Base-by-base conservation (phyloP, 1,140 invertebrate species). In the Paramacrobiotus metropolitanus region DNA sequence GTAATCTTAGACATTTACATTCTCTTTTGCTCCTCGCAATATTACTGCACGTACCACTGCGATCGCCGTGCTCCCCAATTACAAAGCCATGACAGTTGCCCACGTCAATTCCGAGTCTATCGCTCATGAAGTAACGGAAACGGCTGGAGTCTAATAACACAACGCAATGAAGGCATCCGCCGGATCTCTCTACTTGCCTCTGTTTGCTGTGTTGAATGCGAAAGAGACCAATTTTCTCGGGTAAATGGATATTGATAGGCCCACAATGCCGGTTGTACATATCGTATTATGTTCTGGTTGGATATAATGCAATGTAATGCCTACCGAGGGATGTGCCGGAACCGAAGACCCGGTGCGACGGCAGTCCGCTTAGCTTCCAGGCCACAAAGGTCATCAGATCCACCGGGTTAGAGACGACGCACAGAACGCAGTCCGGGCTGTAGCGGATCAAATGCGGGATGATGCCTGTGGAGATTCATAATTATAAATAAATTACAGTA, bases 21-120 rank as follows among this genome's bases (percentile, higher is more conserved):
- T n/a, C 9, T 9, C n/a, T 40, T n/a, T 40, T n/a, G 9, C n/a
- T 9, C 34, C 9, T 40, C 9, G 9, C 34, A 40, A 40, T 40
- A 40, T 40, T 9, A 9, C 34, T 20, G 48, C 21, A 67, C 62
- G 69, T 73, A 82, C 81, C 82, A 65, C 83, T 85, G 2, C 81
- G 79, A 64, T 87, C 85, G 9, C 85, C 85, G 67, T 87, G 85
- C 72, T 87, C 85, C 44, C 85, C 83, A 66, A 92, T 87, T 67
- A 92, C 85, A 79, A 84, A 91, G 0, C 85, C 87, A 69, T 92
- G 86, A 66, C 82, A 83, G 66, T 83, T 88, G 9, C 81, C 81
- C 1, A 87, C 81, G 0, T 86, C 83, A 34, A 90, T 78, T 59
- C 80, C 78, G 15, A 73, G 62, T 59, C 66, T 67, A 62, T 73